A percentile compares a stretch with the other conserved stretches of the same genome.
Conservation (phyloP, 2,888 invertebrate genomes). For the Cephus spinipes region DNA sequence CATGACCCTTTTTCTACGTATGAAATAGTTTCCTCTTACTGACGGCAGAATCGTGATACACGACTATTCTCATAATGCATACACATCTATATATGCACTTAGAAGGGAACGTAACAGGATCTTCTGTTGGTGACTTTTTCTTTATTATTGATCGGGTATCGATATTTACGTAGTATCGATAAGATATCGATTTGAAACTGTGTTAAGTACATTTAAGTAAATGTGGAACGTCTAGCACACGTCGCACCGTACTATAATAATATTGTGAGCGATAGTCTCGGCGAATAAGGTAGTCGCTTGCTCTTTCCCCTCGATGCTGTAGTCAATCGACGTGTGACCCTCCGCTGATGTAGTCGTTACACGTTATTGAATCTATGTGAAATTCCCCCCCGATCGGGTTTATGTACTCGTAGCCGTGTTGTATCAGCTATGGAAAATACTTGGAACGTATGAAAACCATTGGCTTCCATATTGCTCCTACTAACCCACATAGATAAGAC, state of each 20-base stretch:
- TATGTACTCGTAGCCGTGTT: neutral
- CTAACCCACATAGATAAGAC: neutral
- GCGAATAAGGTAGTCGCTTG: conserved; percentile 22
- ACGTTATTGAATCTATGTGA: conserved; percentile 46
- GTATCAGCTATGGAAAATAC: neutral
- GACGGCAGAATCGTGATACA: neutral
- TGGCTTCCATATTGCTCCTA: neutral
- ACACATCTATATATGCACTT: neutral
- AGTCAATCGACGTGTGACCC: conserved; percentile 46
- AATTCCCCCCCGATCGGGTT: conserved; percentile 16
- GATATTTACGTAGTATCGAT: neutral
- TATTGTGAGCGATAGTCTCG: neutral
- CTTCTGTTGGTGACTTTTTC: neutral
- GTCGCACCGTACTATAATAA: neutral
- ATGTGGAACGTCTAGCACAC: neutral
- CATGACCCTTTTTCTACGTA: neutral
- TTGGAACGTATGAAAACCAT: neutral
- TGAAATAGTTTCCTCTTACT: neutral
- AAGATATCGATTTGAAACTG: neutral
- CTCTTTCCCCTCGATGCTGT: conserved; percentile 27
- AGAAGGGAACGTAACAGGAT: neutral
- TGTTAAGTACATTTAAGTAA: neutral
- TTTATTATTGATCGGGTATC: neutral
- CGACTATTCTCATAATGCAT: neutral
- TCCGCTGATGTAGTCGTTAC: conserved; percentile 36